A percentile compares a stretch with the other conserved stretches of the same genome.
Conservation (phyloP, 2,113 vertebrate species). For the Clarias gariepinus region DNA sequence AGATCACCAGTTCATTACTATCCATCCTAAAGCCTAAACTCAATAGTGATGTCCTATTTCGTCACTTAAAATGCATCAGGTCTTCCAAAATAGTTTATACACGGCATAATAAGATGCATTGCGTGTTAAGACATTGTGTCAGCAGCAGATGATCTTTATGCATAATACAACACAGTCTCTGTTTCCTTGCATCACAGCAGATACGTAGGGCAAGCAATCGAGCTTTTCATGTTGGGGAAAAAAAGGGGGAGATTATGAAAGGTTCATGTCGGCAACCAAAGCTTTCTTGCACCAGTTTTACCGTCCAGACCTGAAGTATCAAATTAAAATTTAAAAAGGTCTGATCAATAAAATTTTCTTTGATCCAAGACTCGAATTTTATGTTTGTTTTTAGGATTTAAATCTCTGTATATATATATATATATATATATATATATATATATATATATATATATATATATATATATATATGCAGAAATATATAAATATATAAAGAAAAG, state of each 20-base stretch:
- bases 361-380: too few relatives aligned
- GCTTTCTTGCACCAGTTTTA: constrained; percentile 4
- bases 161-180: constrained; percentile 28
- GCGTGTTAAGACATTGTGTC: neutral
- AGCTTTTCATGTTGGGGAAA: neutral
- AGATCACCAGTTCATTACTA: constrained; percentile 13
- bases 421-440: too few relatives aligned
- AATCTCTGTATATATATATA: too few relatives aligned
- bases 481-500: too few relatives aligned
- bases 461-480: too few relatives aligned
- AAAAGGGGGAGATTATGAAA: neutral
- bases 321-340: neutral
- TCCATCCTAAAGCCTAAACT: constrained; percentile 15
- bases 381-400: too few relatives aligned
- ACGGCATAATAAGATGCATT: constrained; percentile 8
- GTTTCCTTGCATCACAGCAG: constrained; percentile 17
- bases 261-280: neutral
- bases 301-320: constrained; percentile 7
- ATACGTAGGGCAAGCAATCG: neutral
- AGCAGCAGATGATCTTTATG: constrained; percentile 28
- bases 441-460: too few relatives aligned
- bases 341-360: too few relatives aligned
- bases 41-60: constrained; percentile 37
- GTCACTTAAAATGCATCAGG: constrained; percentile 24
- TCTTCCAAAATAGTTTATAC: neutral